These are phyloP conservation scores for Volucella bombylans DNA, from an alignment of 2,888 invertebrate species.

Conservation along the genomic window DNA sequence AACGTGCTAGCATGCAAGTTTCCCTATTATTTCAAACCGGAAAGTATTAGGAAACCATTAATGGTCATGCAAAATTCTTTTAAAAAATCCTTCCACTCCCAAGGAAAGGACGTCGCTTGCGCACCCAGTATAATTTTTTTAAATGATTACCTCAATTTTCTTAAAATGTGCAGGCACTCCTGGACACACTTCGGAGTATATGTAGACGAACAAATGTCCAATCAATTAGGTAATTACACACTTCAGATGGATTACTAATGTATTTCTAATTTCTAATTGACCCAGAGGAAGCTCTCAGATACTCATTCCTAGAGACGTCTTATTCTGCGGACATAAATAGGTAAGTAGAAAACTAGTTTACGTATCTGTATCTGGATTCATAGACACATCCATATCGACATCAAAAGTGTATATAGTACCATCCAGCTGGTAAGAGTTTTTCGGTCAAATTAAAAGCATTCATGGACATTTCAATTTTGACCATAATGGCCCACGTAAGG, in stretches of 20 bases:
- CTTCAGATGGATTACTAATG: slow-evolving; percentile 38
- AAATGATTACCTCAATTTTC: neutral
- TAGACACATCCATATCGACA: neutral
- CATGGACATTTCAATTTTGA: slow-evolving; percentile 16
- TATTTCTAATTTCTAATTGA: slow-evolving; percentile 54
- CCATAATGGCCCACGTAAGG: slow-evolving; percentile 26
- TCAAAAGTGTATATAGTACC: neutral
- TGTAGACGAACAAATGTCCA: slow-evolving; percentile 20
- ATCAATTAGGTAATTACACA: slow-evolving; percentile 49
- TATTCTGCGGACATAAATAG: slow-evolving; percentile 49
- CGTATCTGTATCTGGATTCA: neutral
- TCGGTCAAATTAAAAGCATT: slow-evolving; percentile 29
- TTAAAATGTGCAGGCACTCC: slow-evolving; percentile 11
- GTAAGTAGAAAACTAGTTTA: slow-evolving; percentile 53
- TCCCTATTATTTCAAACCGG: slow-evolving; percentile 38
- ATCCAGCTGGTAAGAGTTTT: neutral
- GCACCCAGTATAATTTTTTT: neutral
- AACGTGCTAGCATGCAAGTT: slow-evolving; percentile 54
- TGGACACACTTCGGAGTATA: neutral
- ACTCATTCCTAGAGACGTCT: neutral
- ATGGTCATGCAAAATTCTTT: slow-evolving; percentile 49
- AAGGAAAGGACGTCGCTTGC: slow-evolving; percentile 12
- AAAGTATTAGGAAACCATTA: slow-evolving; percentile 53
- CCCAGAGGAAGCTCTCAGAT: neutral
- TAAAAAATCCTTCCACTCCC: slow-evolving; percentile 20